These are phyloP conservation scores for Anguilla marmorata DNA, from an alignment of 2,797 vertebrate species.

Conservation along the genomic window DNA sequence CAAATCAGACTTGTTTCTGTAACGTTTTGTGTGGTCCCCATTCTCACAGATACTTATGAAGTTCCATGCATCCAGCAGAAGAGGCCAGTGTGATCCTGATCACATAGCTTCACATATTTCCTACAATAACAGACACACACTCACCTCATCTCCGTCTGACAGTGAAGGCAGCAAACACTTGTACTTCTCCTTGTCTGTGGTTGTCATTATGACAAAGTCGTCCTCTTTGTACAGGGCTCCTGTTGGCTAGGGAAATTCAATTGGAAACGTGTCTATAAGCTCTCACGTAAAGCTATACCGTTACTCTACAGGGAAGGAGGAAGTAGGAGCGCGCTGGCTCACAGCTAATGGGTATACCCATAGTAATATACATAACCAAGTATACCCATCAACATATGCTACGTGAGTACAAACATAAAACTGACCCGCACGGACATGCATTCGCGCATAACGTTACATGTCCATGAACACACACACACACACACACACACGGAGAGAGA, in stretches of 20 bases:
- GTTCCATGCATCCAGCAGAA: not conserved
- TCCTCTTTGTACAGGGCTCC: constrained; percentile 91
- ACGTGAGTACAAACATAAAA: not conserved
- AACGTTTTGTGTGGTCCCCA: not conserved
- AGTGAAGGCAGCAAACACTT: constrained; percentile 91
- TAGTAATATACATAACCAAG: too few species aligned
- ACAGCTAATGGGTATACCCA: too few species aligned
- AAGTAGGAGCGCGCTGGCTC: not conserved
- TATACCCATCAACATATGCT: not conserved
- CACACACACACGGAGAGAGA: not conserved
- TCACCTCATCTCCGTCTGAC: constrained; percentile 81
- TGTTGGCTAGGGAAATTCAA: constrained; percentile 73
- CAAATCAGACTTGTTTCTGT: not conserved
- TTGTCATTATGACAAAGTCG: constrained; percentile 97
- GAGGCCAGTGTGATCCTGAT: not conserved
- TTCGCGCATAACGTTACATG: not conserved
- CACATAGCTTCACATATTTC: not conserved
- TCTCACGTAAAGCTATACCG: not conserved
- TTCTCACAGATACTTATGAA: not conserved
- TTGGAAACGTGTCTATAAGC: not conserved
- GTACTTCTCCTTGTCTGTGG: constrained; percentile 92
- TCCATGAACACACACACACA: constrained; percentile 13
- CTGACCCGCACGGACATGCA: constrained; percentile 2
- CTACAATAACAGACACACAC: constrained; percentile 22
- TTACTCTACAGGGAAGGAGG: not conserved